phyloP scores from a whole-genome alignment of 2,113 vertebrate species.

The Herpetotheres cachinnans region DNA sequence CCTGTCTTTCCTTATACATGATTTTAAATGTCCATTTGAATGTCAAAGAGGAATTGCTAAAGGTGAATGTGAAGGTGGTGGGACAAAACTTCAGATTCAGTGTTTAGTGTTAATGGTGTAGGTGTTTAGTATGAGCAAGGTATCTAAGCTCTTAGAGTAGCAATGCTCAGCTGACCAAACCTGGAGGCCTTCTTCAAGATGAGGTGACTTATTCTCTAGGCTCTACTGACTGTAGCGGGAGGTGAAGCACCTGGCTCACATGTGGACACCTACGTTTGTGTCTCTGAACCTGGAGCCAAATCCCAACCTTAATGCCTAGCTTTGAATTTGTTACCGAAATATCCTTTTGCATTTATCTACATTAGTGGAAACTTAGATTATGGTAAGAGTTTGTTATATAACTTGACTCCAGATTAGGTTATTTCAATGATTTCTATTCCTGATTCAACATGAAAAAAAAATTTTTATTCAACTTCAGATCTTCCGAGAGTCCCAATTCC shows the following conservation, averaged over 20 bases:
- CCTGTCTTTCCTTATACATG: neutral
- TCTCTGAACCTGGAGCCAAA: neutral
- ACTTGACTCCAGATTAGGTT: neutral
- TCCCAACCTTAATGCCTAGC: neutral
- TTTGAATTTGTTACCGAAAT: neutral
- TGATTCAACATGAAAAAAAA: neutral
- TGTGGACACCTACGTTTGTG: neutral
- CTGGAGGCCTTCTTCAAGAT: neutral
- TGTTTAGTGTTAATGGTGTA: neutral
- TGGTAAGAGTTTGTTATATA: neutral
- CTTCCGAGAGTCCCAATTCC: neutral
- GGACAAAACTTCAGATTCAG: neutral
- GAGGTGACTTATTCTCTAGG: neutral
- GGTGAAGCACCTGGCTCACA: neutral
- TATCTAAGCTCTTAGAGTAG: neutral
- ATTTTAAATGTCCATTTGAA: neutral
- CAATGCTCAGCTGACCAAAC: neutral
- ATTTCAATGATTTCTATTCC: neutral
- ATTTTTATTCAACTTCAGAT: neutral
- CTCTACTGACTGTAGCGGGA: neutral
- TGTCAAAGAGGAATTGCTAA: neutral
- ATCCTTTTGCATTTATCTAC: neutral
- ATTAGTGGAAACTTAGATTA: neutral
- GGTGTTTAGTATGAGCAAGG: neutral
- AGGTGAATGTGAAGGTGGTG: neutral